Base-by-base conservation (phyloP, 2,888 invertebrate species). In the Buathra laborator region DNA sequence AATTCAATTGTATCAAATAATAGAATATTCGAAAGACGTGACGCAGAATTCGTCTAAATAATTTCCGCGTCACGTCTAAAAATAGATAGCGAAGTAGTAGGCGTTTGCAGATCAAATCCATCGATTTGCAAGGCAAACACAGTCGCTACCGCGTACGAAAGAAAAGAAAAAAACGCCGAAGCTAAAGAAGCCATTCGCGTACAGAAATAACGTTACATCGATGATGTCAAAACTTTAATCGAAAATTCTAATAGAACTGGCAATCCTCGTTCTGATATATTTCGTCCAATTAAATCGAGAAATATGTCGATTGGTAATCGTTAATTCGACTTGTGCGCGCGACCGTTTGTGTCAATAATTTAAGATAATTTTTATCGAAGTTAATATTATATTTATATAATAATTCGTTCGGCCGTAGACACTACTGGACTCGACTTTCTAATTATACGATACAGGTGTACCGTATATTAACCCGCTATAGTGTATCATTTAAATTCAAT, bases 221-320 rank as follows among this genome's bases (percentile, higher is more conserved):
- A 68, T 24, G 72, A 77, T 43, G 68, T 78, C 53, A 64, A 70
- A 84, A 66, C 53, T 81, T 81, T 84, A 84, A 84, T 84, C 77
- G 84, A 81, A 84, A 81, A 78, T 24, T 81, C 81, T 67, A 64
- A 84, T 84, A 84, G 59, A 68, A 67, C 71, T 53, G 77, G 51
- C 9, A 56, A 80, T 67, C 72, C 72, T 78, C 64, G 74, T 78
- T 7, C 78, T 64, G 81, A 78, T 78, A 81, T 75, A 76, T 78
- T 84, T 70, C 53, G 71, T 81, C 74, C 74, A 81, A 81, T 84
- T 81, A 84, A 68, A 75, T 70, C 74, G 68, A 56, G 77, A 64
- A 78, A 70, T 78, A 44, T 29, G 68, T 77, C 74, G 81, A 68
- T 77, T 77, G 72, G 77, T 62, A 74, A 53, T 74, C 84, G 68